phyloP scores from a whole-genome alignment of 2,888 invertebrate genomes.

The Asteroscopus sphinx region DNA sequence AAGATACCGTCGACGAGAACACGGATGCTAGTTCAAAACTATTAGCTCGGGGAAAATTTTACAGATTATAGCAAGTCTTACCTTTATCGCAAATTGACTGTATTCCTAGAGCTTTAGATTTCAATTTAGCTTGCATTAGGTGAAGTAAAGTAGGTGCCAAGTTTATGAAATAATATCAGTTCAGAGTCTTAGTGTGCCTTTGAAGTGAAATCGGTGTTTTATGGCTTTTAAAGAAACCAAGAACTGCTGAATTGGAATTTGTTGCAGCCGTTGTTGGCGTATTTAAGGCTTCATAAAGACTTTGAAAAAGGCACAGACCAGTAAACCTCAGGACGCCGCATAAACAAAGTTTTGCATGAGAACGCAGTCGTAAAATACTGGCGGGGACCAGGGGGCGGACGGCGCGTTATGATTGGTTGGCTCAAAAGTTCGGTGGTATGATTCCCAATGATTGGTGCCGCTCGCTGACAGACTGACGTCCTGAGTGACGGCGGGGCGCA shows the following conservation, averaged over 20 bases:
- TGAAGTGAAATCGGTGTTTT: conserved; percentile 32
- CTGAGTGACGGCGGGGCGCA: too few species aligned
- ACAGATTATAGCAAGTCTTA: conserved; percentile 24
- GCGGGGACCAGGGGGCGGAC: too few species aligned
- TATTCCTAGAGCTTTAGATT: conserved; percentile 13
- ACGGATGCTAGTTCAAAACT: conserved; percentile 53
- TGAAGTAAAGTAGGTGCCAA: conserved; percentile 2
- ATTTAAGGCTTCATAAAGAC: conserved; percentile 1
- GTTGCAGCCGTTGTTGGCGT: not conserved
- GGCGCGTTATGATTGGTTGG: too few species aligned
- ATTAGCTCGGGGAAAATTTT: conserved; percentile 47
- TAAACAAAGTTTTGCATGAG: too few species aligned
- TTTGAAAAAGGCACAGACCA: too few species aligned
- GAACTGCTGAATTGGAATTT: conserved; percentile 16
- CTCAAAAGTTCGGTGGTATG: too few species aligned
- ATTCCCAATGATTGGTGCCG: too few species aligned
- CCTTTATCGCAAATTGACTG: conserved; percentile 5
- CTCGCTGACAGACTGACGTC: too few species aligned
- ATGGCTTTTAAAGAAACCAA: conserved; percentile 33
- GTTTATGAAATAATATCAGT: conserved; percentile 43
- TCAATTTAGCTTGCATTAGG: conserved; percentile 23
- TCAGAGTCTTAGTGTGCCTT: conserved; percentile 11
- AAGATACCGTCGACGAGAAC: conserved; percentile 43
- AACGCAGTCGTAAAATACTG: too few species aligned
- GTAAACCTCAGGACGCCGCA: too few species aligned